Evolutionary conservation across 2,888 invertebrate genomes (phyloP).

Genomic region (Linnaemya tessellans): DNA sequence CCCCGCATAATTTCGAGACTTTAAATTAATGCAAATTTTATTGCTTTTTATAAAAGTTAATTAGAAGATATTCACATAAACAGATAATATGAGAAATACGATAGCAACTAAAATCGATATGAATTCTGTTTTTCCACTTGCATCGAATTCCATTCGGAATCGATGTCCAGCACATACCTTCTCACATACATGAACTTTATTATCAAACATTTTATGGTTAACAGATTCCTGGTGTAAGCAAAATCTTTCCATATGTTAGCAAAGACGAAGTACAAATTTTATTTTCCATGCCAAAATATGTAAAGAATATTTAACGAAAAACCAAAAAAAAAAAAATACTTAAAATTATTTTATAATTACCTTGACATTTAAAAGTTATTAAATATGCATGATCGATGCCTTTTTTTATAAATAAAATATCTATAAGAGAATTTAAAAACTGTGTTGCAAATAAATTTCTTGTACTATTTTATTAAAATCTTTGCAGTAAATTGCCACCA

Average conservation of each 20-base stretch:
- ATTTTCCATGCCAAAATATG: not conserved
- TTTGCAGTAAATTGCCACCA: not conserved
- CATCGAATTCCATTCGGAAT: too few relatives aligned
- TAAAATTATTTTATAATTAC: constrained; percentile 35
- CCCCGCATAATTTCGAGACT: too few relatives aligned
- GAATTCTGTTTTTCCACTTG: too few relatives aligned
- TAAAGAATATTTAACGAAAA: not conserved
- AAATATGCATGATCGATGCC: not conserved
- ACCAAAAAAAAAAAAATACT: not conserved
- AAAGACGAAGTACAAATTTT: constrained; percentile 10
- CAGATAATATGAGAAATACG: too few relatives aligned
- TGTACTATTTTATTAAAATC: not conserved
- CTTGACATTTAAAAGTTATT: not conserved
- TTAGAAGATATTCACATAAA: too few relatives aligned
- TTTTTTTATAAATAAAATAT: not conserved
- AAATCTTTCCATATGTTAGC: constrained; percentile 50
- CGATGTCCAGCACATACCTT: too few relatives aligned
- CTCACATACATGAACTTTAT: too few relatives aligned
- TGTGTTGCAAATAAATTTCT: not conserved
- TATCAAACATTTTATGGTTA: not conserved
- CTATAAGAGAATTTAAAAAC: not conserved
- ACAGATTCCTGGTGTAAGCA: not conserved
- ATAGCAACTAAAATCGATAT: too few relatives aligned
- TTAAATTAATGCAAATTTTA: too few relatives aligned
- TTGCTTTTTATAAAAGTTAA: too few relatives aligned